Evolutionary conservation across 2,888 invertebrate species (phyloP), one percentile per base, ranked within the genome.

Genomic region (Eupithecia subfuscata): DNA sequence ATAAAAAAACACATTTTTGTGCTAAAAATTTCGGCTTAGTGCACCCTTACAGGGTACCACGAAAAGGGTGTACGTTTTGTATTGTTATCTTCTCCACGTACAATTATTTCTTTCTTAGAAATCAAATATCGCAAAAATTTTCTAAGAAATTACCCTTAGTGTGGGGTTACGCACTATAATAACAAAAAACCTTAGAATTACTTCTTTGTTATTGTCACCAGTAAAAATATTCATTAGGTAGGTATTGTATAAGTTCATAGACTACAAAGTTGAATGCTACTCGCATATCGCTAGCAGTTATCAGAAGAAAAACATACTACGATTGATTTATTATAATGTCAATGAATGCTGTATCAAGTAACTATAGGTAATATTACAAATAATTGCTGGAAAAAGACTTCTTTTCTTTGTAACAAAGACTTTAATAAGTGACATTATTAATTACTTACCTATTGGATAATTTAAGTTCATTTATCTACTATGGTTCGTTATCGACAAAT

Each of bases 251-350:
- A 67, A 67, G 64, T 68, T 69, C 68, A 65, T 69, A 69, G n/a
- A 34, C 45, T 56, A 77, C 76, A 76, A 69, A 74, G 78, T 74
- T 60, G 37, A 52, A 22, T 64, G 69, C 45, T 76, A 70, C 74
- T 78, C 69, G 63, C 70, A 48, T 76, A 70, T 68, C 72, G 69
- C 30, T 7, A 70, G 71, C 43, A 67, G 72, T 63, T 81, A 81
- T 75, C 79, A 40, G 64, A 73, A 81, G 82, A 85, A 84, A 82
- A 84, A 85, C 84, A 85, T 81, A 22, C 22, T 60, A 73, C 40
- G n/a, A 71, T 65, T 78, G 76, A 84, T 82, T 86, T 82, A 85
- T 83, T 80, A 63, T n/a, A 71, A 80, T 71, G 71, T 79, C 77
- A 81, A 73, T 78, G 75, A 75, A 75, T 78, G 74, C 67, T 71